phyloP scores from a whole-genome alignment of 2,113 vertebrate species.

The Brachypteracias leptosomus region DNA sequence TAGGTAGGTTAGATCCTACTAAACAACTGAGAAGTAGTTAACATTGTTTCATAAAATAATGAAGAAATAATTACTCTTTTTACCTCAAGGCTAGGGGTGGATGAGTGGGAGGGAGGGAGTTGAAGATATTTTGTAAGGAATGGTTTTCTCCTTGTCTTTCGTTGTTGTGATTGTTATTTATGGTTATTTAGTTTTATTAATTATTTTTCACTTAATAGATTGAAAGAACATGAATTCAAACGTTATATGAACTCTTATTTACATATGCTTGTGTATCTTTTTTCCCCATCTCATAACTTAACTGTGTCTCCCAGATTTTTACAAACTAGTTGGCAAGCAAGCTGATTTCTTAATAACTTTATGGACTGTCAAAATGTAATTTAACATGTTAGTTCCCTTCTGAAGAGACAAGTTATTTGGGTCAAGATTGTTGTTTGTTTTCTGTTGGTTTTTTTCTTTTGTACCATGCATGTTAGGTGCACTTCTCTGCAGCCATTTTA shows the following conservation, averaged over 20 bases:
- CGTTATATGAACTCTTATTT: neutral
- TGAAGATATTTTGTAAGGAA: neutral
- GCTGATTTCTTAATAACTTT: neutral
- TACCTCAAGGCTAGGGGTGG: neutral
- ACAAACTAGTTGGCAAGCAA: neutral
- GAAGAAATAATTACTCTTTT: neutral
- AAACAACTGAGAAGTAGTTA: neutral
- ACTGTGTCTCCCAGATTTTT: neutral
- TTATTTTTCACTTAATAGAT: neutral
- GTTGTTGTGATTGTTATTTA: neutral
- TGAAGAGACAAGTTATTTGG: neutral
- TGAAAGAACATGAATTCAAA: neutral
- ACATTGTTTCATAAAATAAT: neutral
- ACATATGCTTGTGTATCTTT: neutral
- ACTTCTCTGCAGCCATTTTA: neutral
- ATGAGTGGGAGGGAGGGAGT: neutral
- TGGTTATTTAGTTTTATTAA: neutral
- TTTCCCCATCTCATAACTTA: neutral
- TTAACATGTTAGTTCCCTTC: neutral
- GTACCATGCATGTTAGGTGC: neutral
- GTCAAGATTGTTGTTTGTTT: neutral
- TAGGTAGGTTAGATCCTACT: neutral
- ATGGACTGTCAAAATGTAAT: neutral
- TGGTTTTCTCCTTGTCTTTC: neutral
- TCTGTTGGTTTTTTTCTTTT: neutral